Conservation (phyloP, 2,888 invertebrate genomes). For the Caradrina clavipalpis region DNA sequence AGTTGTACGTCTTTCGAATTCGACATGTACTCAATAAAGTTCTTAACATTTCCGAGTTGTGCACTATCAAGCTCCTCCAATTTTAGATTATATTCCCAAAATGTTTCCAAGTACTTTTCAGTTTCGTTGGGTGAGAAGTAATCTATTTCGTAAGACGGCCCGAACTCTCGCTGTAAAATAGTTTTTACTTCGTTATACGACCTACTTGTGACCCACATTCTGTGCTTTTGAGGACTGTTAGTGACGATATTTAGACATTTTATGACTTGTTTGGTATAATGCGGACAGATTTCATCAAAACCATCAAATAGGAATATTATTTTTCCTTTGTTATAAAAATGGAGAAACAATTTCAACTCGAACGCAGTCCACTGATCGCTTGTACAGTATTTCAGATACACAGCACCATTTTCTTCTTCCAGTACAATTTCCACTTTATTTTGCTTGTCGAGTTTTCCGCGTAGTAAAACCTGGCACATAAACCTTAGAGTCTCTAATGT, state of each 20-base stretch:
- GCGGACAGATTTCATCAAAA: conserved; percentile 56
- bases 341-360: conserved; percentile 36
- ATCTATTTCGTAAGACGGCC: conserved; percentile 26
- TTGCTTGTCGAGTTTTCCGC: background rate
- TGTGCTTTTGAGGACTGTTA: conserved; percentile 6
- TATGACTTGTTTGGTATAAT: conserved; percentile 37
- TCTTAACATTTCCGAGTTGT: conserved; percentile 27
- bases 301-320: conserved; percentile 52
- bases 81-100: conserved; percentile 34
- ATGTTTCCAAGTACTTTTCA: conserved; percentile 31
- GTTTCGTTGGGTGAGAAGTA: conserved; percentile 26
- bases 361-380: conserved; percentile 8
- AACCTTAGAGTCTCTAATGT: conserved; percentile 19
- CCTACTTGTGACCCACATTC: conserved; percentile 50
- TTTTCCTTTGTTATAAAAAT: conserved; percentile 33
- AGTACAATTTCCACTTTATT: background rate
- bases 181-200: conserved; percentile 38
- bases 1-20: background rate
- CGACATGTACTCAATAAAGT: conserved; percentile 10
- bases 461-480: conserved; percentile 5
- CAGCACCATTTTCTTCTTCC: conserved; percentile 1
- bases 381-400: conserved; percentile 6
- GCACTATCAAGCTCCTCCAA: conserved; percentile 11
- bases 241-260: conserved; percentile 14
- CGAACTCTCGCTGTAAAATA: conserved; percentile 31